Evolutionary conservation across 2,888 invertebrate species (phyloP), one percentile per base, ranked within the genome.

Genomic region (Dexiosoma caninum): DNA sequence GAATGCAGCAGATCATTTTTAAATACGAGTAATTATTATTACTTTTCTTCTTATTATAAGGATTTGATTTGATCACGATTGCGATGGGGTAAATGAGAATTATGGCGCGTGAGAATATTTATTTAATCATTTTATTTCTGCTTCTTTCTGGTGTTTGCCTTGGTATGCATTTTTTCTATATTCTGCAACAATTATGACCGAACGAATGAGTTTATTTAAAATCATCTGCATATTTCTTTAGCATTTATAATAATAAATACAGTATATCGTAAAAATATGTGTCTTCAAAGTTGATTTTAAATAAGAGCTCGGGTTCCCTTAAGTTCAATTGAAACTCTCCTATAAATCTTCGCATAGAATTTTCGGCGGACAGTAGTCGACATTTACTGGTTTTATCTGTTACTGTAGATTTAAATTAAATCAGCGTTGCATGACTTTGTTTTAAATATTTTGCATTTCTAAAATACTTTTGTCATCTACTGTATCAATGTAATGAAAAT

Each of bases 71-170:
- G 37, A 37, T 42, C 27, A 16, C 30, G 23, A 37, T 46, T 32
- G 53, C 14, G 14, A 35, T 27, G 46, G 42, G n/a, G 53, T 40
- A 62, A 75, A 71, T 78, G 57, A 59, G 44, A 55, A 81, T 71
- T 60, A 71, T 71, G 60, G 76, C 81, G 62, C 81, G 67, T 81
- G 78, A 83, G 64, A 74, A 81, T 69, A 71, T 62, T 79, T 66
- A 77, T 64, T 49, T 59, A 53, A 62, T 72, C 44, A 51, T 67
- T 55, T 55, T 57, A 42, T 35, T 8, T 27, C 9, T 21, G 14
- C 10, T 32, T 14, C 14, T 67, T 44, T 67, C 60, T 66, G 66
- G 10, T 72, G 23, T 60, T 69, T 35, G 44, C 12, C 44, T 53
- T 60, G 21, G 32, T 70, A 55, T 57, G 70, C 49, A 70, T 49